phyloP scores from a whole-genome alignment of 2,888 invertebrate genomes.

The Mimumesa dahlbomi region DNA sequence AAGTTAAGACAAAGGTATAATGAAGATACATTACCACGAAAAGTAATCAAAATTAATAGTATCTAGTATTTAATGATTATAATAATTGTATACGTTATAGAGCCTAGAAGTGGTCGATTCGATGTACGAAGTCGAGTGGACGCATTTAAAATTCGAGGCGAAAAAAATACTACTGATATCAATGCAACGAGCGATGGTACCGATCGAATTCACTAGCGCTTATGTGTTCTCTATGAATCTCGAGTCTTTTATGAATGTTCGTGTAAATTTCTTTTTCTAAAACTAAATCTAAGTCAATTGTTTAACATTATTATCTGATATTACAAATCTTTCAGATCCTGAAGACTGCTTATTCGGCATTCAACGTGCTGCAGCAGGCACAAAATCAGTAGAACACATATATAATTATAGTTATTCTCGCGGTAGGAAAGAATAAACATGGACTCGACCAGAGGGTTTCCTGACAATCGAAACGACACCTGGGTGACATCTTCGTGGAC shows the following conservation, averaged over 20 bases:
- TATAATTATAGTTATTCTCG: too few species aligned
- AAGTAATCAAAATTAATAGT: too few species aligned
- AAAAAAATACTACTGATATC: conserved; percentile 47
- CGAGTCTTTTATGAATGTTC: conserved; percentile 35
- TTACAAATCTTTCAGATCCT: conserved; percentile 15
- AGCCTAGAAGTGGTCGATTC: conserved; percentile 15
- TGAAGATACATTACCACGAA: neutral
- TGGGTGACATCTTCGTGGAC: too few species aligned
- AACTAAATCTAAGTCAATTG: neutral
- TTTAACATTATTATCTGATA: neutral
- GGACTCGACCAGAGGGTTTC: too few species aligned
- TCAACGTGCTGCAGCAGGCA: conserved; percentile 26
- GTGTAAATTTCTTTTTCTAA: neutral
- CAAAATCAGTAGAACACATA: too few species aligned
- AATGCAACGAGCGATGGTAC: conserved; percentile 47
- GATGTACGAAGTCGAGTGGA: conserved; percentile 47
- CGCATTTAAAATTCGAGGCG: conserved; percentile 6
- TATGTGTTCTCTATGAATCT: conserved; percentile 53
- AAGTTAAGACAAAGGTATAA: conserved; percentile 54
- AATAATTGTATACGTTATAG: too few species aligned
- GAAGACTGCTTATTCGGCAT: conserved; percentile 39
- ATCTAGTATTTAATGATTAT: neutral
- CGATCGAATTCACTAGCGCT: conserved; percentile 47
- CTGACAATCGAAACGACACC: too few species aligned
- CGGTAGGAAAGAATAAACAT: too few species aligned